phyloP scores from a whole-genome alignment of 2,797 vertebrate species.

The Aplochiton taeniatus region DNA sequence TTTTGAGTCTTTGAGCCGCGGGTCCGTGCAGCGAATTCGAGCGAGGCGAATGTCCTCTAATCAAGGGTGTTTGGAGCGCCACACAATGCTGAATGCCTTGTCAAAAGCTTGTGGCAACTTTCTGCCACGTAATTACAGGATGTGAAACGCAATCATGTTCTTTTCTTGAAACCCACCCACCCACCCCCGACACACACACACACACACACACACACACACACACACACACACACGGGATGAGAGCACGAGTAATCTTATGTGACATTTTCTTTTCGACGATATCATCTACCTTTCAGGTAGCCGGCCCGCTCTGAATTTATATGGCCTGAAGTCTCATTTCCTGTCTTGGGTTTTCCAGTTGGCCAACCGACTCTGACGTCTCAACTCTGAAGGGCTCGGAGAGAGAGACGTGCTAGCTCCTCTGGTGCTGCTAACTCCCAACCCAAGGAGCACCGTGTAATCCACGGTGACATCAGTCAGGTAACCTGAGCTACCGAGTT shows the following conservation, averaged over 20 bases:
- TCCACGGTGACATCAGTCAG: conserved; percentile 68
- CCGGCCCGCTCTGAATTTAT: conserved; percentile 63
- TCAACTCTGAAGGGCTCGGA: conserved; percentile 54
- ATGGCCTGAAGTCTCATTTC: conserved; percentile 74
- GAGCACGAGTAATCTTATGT: conserved; percentile 56
- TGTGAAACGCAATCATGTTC: conserved; percentile 43
- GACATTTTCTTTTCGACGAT: conserved; percentile 67
- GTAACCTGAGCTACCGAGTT: conserved; percentile 61
- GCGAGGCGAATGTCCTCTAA: conserved; percentile 12
- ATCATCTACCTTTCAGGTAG: conserved; percentile 66
- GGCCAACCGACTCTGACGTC: conserved; percentile 57
- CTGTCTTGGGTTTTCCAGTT: conserved; percentile 62
- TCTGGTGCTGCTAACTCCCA: conserved; percentile 55
- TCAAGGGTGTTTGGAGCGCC: conserved; percentile 35
- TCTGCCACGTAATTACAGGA: conserved; percentile 48
- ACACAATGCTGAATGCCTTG: conserved; percentile 39
- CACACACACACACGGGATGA: conserved; percentile 17
- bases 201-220: conserved; percentile 22
- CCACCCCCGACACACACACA: not conserved
- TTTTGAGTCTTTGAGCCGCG: not conserved
- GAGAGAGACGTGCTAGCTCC: conserved; percentile 61
- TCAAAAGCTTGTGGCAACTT: conserved; percentile 22
- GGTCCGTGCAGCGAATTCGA: conserved; percentile 6
- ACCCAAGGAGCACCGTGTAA: conserved; percentile 58
- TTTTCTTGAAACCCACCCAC: conserved; percentile 32